A percentile compares a stretch with the other conserved stretches of the same genome.
Conservation (phyloP, 2,113 vertebrate genomes). For the Passerina amoena region DNA sequence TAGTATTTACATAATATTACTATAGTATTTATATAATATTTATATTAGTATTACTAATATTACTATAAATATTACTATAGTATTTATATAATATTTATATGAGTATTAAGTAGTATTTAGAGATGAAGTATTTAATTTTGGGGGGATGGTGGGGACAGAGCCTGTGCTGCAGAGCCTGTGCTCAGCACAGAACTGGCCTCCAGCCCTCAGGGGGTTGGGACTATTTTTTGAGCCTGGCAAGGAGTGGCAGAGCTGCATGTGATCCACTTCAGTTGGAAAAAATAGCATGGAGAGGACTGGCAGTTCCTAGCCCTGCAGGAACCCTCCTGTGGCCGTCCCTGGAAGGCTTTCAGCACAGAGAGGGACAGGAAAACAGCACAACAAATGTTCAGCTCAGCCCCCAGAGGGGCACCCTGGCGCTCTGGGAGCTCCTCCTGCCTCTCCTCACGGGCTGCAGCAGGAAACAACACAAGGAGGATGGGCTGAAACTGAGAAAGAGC, state of each 20-base stretch:
- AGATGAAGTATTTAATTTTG: not conserved
- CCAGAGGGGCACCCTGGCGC: not conserved
- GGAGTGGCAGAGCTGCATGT: not conserved
- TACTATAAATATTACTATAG: too few species aligned
- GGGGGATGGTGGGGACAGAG: not conserved
- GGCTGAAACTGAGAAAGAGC: not conserved
- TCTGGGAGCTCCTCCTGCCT: not conserved
- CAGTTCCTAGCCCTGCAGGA: not conserved
- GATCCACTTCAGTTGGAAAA: not conserved
- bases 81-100: too few species aligned
- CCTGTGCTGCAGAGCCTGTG: not conserved
- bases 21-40: too few species aligned
- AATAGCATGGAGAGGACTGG: not conserved
- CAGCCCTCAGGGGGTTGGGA: not conserved
- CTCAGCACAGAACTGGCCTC: rapidly evolving
- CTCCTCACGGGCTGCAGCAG: not conserved
- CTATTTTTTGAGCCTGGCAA: not conserved
- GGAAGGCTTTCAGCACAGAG: not conserved
- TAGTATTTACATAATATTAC: too few species aligned
- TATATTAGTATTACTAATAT: too few species aligned
- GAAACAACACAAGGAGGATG: not conserved
- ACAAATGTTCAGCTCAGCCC: not conserved
- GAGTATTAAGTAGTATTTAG: too few species aligned
- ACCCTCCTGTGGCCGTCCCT: not conserved
- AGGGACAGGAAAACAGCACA: not conserved